phyloP scores from a whole-genome alignment of 2,888 invertebrate genomes.

The Dynastes hyllus region DNA sequence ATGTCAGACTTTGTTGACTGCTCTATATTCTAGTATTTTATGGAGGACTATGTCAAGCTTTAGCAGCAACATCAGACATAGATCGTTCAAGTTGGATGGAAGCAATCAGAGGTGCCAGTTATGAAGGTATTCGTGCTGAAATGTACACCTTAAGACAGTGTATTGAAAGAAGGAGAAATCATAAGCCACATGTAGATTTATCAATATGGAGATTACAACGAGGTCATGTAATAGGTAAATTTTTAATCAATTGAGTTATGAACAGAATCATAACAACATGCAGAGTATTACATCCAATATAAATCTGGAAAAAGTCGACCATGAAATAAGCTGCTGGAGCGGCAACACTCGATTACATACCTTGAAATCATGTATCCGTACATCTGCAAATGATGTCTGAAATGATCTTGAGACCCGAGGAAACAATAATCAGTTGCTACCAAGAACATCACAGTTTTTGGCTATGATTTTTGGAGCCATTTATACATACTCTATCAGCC shows the following conservation, averaged over 20 bases:
- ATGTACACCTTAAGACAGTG: slow-evolving; percentile 77
- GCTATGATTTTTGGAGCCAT: no score
- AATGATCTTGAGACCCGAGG: no score
- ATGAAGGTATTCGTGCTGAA: slow-evolving; percentile 86
- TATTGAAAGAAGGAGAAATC: slow-evolving; percentile 76
- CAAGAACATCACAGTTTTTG: no score
- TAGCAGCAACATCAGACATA: slow-evolving; percentile 85
- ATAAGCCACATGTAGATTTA: slow-evolving; percentile 79
- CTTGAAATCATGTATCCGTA: no score
- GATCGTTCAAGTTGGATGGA: slow-evolving; percentile 92
- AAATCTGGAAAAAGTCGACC: no score
- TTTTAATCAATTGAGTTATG: slow-evolving; percentile 3
- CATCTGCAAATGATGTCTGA: no score
- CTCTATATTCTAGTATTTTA: slow-evolving; percentile 79
- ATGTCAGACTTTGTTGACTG: background rate
- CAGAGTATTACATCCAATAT: no score
- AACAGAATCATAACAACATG: no score
- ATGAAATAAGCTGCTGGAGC: no score
- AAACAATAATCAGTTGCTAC: no score
- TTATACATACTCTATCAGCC: no score
- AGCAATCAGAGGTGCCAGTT: slow-evolving; percentile 88
- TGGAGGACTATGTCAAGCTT: slow-evolving; percentile 86
- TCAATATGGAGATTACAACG: slow-evolving; percentile 81
- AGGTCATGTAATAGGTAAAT: slow-evolving; percentile 80
- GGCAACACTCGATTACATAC: no score